Base-by-base conservation (phyloP, 2,888 invertebrate genomes). In the Chesias legatella region DNA sequence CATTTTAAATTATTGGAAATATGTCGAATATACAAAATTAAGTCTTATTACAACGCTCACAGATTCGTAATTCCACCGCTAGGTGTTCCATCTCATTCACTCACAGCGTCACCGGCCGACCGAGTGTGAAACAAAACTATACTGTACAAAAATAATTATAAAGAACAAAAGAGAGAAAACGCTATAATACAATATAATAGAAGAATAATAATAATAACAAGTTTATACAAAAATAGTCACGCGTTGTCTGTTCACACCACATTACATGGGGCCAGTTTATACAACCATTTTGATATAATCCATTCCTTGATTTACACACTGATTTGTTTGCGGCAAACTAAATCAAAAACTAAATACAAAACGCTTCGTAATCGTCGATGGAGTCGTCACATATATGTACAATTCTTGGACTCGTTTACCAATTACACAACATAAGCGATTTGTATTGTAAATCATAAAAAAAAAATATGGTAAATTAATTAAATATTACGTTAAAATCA, bases 161-260 rank as follows among this genome's bases (percentile, higher is more conserved):
- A 67, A 59, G 41, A 65, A 63, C 59, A 59, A 76, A 65, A 71
- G 61, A 61, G 58, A 58, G n/a, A n/a, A 68, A 78, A 79, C 72
- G 63, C 68, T 79, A 79, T 76, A 56, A 65, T 77, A 79, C 75
- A 79, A 79, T 78, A 78, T 70, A 64, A 71, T 63, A 63, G 58
- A 50, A 67, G 63, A 44, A 62, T 59, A 64, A 61, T 60, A 69
- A 68, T 59, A 62, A 67, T 72, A 68, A 67, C 60, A 67, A 60
- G 52, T 59, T 67, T 67, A 56, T 63, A 69, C 66, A 76, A 71
- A 77, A 72, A 38, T 47, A 66, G 58, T 68, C 61, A 58, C 59
- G 45, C 60, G 57, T 57, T 41, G 63, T 56, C 51, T 58, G 59
- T 55, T 44, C 48, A 57, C 52, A 51, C 53, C 58, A 51, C 45